Evolutionary conservation across 64 coral and sea anemone genomes (phyloP), one percentile per base, ranked within the genome.

Genomic region (Acropora tenuis): DNA sequence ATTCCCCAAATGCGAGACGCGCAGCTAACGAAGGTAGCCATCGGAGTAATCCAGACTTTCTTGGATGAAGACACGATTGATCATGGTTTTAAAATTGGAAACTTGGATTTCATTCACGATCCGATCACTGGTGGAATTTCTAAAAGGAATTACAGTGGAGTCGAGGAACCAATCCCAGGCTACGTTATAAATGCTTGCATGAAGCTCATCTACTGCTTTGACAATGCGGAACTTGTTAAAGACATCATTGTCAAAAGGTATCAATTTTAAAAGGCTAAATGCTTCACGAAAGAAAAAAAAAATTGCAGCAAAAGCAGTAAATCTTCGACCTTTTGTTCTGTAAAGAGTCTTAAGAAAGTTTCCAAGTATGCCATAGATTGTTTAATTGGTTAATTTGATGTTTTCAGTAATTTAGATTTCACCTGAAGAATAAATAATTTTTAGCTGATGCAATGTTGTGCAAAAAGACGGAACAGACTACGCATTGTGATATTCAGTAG

Each of bases 151-250:
- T 95, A 95, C 77, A 95, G 94, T 81, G 94, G 94, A 18, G 89
- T 95, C 5, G 93, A 95, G 41, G 30, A 59, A 8, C 75, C 87
- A 40, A 16, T 77, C 19, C 88, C 93, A 47, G 82, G 93, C 1
- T 95, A 87, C 61, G 77, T 95, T 9, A 84, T 95, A 13, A 95
- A 95, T 77, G 88, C 93, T 3, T 95, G 93, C 18, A 95, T 95
- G 76, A 95, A 95, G 43, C 63, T 95, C 13, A 52, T 95, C 2
- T 95, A 80, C 67, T 95, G 93, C 7, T 53, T 63, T 10, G 52
- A 91, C 48, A 95, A 95, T 41, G 93, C 93, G 13, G 42, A 72
- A 15, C 8, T 77, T 71, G 58, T 83, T 12, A 83, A 67, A 67
- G 42, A 45, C 42, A 76, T 46, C 3, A 46, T 76, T 46, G 30